Percentiles rank a stretch among this genome's conserved stretches.
Conservation (phyloP, 2,888 invertebrate species). For the Nebria salina region DNA sequence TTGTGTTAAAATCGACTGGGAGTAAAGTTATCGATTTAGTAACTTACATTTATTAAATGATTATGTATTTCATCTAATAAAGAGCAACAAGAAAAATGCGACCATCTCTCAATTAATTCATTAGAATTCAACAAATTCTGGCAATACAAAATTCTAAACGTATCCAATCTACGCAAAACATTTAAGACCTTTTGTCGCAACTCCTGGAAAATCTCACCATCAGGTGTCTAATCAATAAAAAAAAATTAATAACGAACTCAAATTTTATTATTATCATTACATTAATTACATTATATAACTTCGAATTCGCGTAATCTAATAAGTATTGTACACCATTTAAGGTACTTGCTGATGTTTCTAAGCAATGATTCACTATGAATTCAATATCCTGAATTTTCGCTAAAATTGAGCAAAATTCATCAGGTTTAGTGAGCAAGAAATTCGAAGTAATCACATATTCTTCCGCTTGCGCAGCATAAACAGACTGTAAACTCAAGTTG, state of each 20-base stretch:
- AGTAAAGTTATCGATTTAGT: neutral
- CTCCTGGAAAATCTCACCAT: conserved; percentile 15
- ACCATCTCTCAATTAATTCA: conserved; percentile 60
- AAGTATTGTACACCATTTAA: conserved; percentile 56
- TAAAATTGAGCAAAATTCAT: conserved; percentile 59
- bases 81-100: conserved; percentile 60
- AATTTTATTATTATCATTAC: conserved; percentile 16
- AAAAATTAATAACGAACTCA: neutral
- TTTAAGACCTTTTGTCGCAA: conserved; percentile 40
- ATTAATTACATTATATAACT: conserved; percentile 50
- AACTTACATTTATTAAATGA: conserved; percentile 59
- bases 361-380: conserved; percentile 63
- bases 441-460: conserved; percentile 55
- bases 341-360: conserved; percentile 57
- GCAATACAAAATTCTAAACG: conserved; percentile 58
- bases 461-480: conserved; percentile 62
- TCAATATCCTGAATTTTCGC: conserved; percentile 61
- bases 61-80: conserved; percentile 60
- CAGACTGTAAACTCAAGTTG: conserved; percentile 59
- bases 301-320: conserved; percentile 57
- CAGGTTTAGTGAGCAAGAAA: conserved; percentile 56
- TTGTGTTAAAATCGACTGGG: neutral
- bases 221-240: conserved; percentile 3
- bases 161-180: conserved; percentile 59
- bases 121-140: conserved; percentile 49